Conservation (phyloP, 1,140 invertebrate species). For the Calycopis cecrops region DNA sequence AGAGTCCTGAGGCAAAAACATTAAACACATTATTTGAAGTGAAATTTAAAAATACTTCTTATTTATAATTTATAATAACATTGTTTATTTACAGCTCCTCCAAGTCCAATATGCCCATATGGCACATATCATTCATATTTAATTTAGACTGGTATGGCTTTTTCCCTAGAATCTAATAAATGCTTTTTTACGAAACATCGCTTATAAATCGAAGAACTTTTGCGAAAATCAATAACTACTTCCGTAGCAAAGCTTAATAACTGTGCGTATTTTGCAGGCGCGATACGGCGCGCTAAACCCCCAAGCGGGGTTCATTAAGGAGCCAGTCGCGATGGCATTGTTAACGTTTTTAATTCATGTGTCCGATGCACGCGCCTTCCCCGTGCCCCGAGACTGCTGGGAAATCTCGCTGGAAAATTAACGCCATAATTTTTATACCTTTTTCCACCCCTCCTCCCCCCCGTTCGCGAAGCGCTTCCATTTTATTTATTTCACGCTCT, state of each 20-base stretch:
- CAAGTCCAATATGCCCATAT: no score
- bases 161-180: no score
- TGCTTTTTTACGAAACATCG: no score
- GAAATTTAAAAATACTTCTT: no score
- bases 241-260: constrained; percentile 13
- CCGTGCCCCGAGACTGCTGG: constrained; percentile 50
- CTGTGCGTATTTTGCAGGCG: constrained; percentile 18
- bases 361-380: constrained; percentile 63
- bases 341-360: constrained; percentile 73
- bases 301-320: constrained; percentile 60
- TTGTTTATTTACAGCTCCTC: no score
- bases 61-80: no score
- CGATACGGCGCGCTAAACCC: constrained; percentile 27
- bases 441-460: constrained; percentile 38
- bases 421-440: constrained; percentile 62
- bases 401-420: constrained; percentile 72
- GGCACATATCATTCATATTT: no score
- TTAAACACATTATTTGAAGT: no score
- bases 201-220: no score
- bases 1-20: no score
- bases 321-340: constrained; percentile 58
- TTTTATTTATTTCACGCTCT: constrained; percentile 69
- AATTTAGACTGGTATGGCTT: no score
- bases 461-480: constrained; percentile 56
- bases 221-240: constrained; percentile 11